These are phyloP conservation scores for Melanotus villosus DNA, from an alignment of 2,888 invertebrate genomes.

Conservation along the genomic window DNA sequence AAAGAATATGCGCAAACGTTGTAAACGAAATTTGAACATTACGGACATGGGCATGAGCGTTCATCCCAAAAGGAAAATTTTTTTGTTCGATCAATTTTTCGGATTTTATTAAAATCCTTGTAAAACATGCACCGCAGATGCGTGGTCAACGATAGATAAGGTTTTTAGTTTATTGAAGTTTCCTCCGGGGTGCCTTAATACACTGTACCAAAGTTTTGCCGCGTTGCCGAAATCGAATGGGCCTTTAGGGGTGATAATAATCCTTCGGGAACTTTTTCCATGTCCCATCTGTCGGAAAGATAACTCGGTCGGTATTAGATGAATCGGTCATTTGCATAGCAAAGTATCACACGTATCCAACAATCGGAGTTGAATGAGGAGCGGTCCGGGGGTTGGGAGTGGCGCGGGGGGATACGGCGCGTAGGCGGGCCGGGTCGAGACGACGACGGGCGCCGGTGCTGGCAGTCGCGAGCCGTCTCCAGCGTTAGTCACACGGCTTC, in stretches of 20 bases:
- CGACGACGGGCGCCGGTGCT: slow-evolving; percentile 60
- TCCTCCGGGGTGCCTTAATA: too few species aligned
- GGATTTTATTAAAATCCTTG: too few species aligned
- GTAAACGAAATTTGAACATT: neutral
- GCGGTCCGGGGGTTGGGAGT: slow-evolving; percentile 51
- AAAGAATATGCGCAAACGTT: neutral
- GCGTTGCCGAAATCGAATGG: neutral
- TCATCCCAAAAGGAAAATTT: too few species aligned
- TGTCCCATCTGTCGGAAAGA: neutral
- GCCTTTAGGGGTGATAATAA: neutral
- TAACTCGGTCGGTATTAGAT: neutral
- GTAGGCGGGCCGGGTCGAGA: slow-evolving; percentile 62
- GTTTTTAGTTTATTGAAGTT: too few species aligned
- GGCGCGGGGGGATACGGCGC: slow-evolving; percentile 53
- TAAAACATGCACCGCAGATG: too few species aligned
- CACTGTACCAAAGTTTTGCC: too few species aligned
- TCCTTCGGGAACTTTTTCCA: neutral
- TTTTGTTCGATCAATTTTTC: too few species aligned
- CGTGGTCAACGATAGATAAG: too few species aligned
- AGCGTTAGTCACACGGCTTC: slow-evolving; percentile 55
- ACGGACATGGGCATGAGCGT: too few species aligned
- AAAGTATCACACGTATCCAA: slow-evolving; percentile 40
- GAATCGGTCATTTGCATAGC: slow-evolving; percentile 39
- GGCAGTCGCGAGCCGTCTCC: slow-evolving; percentile 69
- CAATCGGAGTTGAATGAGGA: slow-evolving; percentile 63